These are phyloP conservation scores for Dermatophagoides farinae DNA, from an alignment of 1,140 invertebrate species.

Conservation along the genomic window DNA sequence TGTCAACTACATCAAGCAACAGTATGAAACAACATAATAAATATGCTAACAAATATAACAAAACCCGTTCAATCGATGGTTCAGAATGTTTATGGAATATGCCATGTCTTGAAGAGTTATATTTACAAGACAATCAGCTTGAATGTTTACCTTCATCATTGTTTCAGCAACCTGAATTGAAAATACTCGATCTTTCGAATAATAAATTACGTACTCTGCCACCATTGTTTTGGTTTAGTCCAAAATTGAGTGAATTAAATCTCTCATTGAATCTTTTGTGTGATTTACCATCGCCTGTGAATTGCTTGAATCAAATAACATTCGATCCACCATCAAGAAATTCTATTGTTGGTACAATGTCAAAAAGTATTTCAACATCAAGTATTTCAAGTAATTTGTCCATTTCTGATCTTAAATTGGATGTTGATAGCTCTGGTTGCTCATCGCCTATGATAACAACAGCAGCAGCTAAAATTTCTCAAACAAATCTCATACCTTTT, in stretches of 20 bases:
- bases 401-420: neutral
- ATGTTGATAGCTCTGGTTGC: neutral
- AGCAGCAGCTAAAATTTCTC: neutral
- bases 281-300: conserved; percentile 40
- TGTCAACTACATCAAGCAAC: neutral
- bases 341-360: neutral
- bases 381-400: neutral
- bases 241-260: conserved; percentile 70
- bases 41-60: neutral
- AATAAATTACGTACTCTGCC: conserved; percentile 76
- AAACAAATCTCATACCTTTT: neutral
- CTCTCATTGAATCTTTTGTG: conserved; percentile 69
- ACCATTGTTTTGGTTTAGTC: conserved; percentile 66
- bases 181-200: conserved; percentile 69
- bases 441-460: neutral
- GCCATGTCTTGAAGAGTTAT: conserved; percentile 65
- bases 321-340: neutral
- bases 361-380: neutral
- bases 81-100: conserved; percentile 19
- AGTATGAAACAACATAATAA: neutral
- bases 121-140: conserved; percentile 63
- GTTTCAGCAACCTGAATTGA: conserved; percentile 46
- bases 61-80: neutral
- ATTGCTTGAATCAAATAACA: neutral
- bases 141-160: conserved; percentile 58